These are phyloP conservation scores for Paradoxurus hermaphroditus DNA, from an alignment of 2,113 vertebrate genomes.

Conservation along the genomic window DNA sequence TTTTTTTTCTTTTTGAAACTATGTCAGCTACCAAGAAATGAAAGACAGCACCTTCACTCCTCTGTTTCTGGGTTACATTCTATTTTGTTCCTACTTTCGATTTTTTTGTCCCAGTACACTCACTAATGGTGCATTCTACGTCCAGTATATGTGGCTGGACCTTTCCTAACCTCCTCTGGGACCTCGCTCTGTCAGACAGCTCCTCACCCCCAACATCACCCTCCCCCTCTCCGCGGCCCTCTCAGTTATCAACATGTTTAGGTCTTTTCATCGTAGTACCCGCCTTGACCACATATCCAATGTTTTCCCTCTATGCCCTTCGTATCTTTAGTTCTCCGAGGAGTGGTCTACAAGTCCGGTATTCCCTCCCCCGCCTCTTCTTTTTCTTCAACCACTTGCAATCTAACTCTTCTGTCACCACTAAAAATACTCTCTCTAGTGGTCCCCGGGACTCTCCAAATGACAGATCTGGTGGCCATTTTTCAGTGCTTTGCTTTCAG, in stretches of 20 bases:
- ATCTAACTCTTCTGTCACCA: neutral
- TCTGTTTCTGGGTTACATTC: neutral
- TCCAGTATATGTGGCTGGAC: too few relatives aligned
- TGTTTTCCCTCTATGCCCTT: neutral
- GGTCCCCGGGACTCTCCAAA: neutral
- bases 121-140: fast-evolving
- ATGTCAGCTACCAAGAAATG: neutral
- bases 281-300: neutral
- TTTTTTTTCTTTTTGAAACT: neutral
- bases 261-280: neutral
- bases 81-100: neutral
- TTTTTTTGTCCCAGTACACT: neutral
- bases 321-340: neutral
- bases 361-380: neutral
- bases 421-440: neutral
- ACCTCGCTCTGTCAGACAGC: neutral
- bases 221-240: neutral
- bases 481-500: neutral
- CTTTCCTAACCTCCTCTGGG: neutral
- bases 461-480: neutral
- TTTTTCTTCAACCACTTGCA: neutral
- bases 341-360: neutral
- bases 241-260: too few relatives aligned
- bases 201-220: neutral
- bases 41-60: neutral